These are phyloP conservation scores for Hirudinaria manillensis DNA, from an alignment of 2,888 invertebrate species.

Conservation along the genomic window DNA sequence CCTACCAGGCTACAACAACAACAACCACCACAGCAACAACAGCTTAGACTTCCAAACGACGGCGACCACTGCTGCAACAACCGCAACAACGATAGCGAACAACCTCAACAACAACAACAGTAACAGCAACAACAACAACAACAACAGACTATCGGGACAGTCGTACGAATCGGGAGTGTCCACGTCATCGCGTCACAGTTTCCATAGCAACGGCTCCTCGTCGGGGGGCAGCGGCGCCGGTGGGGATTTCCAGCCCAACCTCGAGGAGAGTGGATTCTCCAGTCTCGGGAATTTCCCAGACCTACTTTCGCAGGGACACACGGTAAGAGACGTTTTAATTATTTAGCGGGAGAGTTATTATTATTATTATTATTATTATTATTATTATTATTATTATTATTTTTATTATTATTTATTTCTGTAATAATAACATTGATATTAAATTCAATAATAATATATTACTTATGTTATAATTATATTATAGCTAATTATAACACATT, in stretches of 20 bases:
- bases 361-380: background rate
- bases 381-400: background rate
- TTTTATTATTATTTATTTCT: background rate
- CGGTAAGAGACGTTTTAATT: slow-evolving; percentile 43
- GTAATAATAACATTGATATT: background rate
- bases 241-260: slow-evolving; percentile 59
- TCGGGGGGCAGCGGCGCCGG: slow-evolving; percentile 37
- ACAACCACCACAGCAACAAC: no score
- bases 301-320: slow-evolving; percentile 50
- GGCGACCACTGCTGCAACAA: background rate
- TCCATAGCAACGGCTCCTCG: slow-evolving; percentile 24
- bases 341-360: background rate
- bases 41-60: background rate
- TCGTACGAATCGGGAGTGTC: slow-evolving; percentile 55
- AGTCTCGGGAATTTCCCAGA: slow-evolving; percentile 53
- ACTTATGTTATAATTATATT: no score
- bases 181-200: slow-evolving; percentile 39
- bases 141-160: slow-evolving; percentile 53
- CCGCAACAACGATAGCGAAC: background rate
- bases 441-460: background rate
- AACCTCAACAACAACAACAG: slow-evolving; percentile 12
- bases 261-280: slow-evolving; percentile 60
- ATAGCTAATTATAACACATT: no score
- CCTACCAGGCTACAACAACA: no score
- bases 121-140: slow-evolving; percentile 6